Evolutionary conservation across 2,113 vertebrate species (phyloP), one percentile per base, ranked within the genome.

Genomic region (Amblyornis subalaris): DNA sequence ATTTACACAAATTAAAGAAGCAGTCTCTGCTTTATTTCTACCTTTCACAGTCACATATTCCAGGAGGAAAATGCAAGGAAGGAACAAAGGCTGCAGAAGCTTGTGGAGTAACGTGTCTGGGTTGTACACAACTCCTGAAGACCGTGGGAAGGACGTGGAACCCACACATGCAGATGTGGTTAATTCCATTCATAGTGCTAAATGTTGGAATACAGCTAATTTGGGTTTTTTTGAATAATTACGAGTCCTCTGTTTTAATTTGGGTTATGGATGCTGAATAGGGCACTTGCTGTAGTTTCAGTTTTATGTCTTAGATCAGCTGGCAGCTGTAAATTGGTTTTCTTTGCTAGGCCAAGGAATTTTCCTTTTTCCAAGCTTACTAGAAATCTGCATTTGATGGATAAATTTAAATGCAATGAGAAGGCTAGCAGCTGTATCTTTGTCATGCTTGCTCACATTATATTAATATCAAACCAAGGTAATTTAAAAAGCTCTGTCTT

Each of bases 311-410:
- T 94, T 74, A 45, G 69, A 82, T 89, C 85, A 84, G 44, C 75
- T 95, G 92, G 90, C 77, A 95, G 84, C 75, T 92, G 40, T 69
- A 74, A 85, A 82, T 94, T 35, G 71, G 24, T 78, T 97, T 97
- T 93, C 84, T 95, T 95, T 87, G 76, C 73, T 89, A 76, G 94
- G 87, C 85, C 92, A 94, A 64, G 87, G 90, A 95, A 79, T 48
- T 88, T 89, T 96, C 74, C 78, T 79, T 96, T 95, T 88, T 67
- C 54, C 79, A 94, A 92, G 60, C 80, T 95, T 95, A 76, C 88
- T 55, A 48, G 85, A 88, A 91, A n/a, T 94, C 53, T 84, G 9
- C 16, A 7, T 93, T 91, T 96, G 86, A 94, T 87, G 95, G 76
- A 53, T 95, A 96, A 47, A 71, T 85, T 84, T 54, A 79, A 95